Base-by-base conservation (phyloP, 2,888 invertebrate genomes). In the Camponotus fellah region DNA sequence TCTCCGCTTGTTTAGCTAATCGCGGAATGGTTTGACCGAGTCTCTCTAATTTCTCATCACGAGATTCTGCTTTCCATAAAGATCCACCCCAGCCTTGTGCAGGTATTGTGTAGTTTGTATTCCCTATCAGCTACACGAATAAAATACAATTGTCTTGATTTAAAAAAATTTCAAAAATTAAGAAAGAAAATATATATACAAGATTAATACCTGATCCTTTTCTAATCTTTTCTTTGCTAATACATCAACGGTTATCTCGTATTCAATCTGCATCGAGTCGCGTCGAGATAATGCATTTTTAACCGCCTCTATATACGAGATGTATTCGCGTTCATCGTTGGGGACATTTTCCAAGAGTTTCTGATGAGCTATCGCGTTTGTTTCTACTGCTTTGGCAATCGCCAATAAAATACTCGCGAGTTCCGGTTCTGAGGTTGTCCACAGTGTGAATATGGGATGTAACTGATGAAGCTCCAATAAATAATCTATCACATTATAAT, bases 271-370 rank as follows among this genome's bases (percentile, higher is more conserved):
- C 91, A 96, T 96, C 0, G 95, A 95, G 91, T 97, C 97, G 49
- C 97, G 94, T 85, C 96, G 95, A 75, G 95, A 94, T 53, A 97
- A 92, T 21, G 96, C 96, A 90, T 96, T 96, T 94, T 97, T 96
- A 8, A 97, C 96, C 58, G 97, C 96, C 87, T 97, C 97, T 69
- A 97, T 95, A 91, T 97, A 97, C 76, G 96, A 95, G 37, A 96
- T 94, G 91, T 97, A 97, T 91, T 97, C 97, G 90, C 95, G 95
- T 88, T 96, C 95, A 8, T 96, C 95, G 87, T 94, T 95, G 1
- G 95, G 94, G 65, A 95, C 92, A 17, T 93, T 93, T 77, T 94
- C 94, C 34, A 96, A 93, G 62, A 96, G 92, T 75, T 95, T 95
- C 87, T 95, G 95, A 91, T 96, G 95, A 9, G 96, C 95, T n/a